Evolutionary conservation across 2,888 invertebrate genomes (phyloP).

Genomic region (Sialis lutaria): DNA sequence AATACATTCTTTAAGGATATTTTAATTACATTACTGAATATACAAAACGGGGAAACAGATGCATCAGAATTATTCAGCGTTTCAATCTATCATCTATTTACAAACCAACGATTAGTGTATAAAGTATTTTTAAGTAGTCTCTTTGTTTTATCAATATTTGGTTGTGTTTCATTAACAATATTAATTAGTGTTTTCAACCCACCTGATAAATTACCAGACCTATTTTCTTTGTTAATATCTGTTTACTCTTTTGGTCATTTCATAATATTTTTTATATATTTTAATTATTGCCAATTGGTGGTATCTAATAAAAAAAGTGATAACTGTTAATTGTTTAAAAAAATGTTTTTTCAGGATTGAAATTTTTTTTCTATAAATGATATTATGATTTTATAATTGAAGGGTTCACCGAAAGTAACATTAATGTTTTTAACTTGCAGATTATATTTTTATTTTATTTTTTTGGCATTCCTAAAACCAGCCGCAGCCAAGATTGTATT

Average conservation of each 20-base stretch:
- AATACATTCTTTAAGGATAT: not conserved
- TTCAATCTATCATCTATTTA: conserved; percentile 16
- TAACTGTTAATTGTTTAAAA: too few relatives aligned
- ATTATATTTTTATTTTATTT: too few relatives aligned
- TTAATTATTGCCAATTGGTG: conserved; percentile 49
- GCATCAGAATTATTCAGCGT: conserved; percentile 13
- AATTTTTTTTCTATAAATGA: too few relatives aligned
- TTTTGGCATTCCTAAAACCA: too few relatives aligned
- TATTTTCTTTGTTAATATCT: conserved; percentile 66
- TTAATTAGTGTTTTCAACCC: conserved; percentile 39
- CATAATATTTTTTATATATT: conserved; percentile 53
- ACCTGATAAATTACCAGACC: conserved; percentile 60
- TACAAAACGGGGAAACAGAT: conserved; percentile 6
- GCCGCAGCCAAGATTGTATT: too few relatives aligned
- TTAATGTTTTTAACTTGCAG: too few relatives aligned
- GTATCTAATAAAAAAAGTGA: conserved; percentile 1
- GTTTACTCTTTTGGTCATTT: conserved; percentile 73
- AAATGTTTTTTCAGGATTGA: too few relatives aligned
- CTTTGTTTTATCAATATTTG: conserved; percentile 37
- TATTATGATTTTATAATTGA: too few relatives aligned
- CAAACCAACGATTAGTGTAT: conserved; percentile 11
- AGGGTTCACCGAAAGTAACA: too few relatives aligned
- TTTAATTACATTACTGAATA: conserved; percentile 6
- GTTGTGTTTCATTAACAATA: conserved; percentile 40
- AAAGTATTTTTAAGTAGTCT: conserved; percentile 1